Base-by-base conservation (phyloP, 2,888 invertebrate species). In the Zonitis immaculata region DNA sequence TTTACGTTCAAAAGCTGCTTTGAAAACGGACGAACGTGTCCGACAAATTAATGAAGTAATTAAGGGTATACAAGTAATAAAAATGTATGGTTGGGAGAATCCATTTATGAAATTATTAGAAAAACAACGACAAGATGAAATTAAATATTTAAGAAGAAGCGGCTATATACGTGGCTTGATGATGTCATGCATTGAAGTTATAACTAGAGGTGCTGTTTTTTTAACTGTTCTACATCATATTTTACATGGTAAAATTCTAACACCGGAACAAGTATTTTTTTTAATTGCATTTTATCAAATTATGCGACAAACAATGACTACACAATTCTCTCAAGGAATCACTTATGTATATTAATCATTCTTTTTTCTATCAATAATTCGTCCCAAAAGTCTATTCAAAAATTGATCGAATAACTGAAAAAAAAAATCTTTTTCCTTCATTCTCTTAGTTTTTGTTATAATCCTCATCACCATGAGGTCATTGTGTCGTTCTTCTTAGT, bases 1-100 rank as follows among this genome's bases (percentile, higher is more conserved):
- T 9, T 67, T 80, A 26, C 75, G 83, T 65, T 66, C 77, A 25
- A 74, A 80, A 64, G 89, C 89, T 7, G 93, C 93, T 0, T 74
- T 79, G 16, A 80, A 86, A 67, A 92, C 94, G 0, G 95, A 95
- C 71, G 86, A 85, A 62, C 78, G 95, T 64, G 88, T 95, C 11
- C 82, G 90, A 54, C 76, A 91, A 28, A 94, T 95, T 85, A 88
- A 87, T 69, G 95, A 95, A 80, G 88, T 95, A 54, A 87, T 95
- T 45, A 84, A 82, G 45, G 92, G 91, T 0, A 93, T 95, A 70
- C 86, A 91, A 74, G 89, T 94, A 0, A 91, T 95, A 57, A 95
- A 95, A 79, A 95, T 95, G 94, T 95, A 94, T 72, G 88, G 92
- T 1, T 95, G 95, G 89, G 95, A 95, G 75, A 83, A 83, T 61